Evolutionary conservation across 1,140 invertebrate species (phyloP), one percentile per base, ranked within the genome.

Genomic region (Zaprionus ornatus): DNA sequence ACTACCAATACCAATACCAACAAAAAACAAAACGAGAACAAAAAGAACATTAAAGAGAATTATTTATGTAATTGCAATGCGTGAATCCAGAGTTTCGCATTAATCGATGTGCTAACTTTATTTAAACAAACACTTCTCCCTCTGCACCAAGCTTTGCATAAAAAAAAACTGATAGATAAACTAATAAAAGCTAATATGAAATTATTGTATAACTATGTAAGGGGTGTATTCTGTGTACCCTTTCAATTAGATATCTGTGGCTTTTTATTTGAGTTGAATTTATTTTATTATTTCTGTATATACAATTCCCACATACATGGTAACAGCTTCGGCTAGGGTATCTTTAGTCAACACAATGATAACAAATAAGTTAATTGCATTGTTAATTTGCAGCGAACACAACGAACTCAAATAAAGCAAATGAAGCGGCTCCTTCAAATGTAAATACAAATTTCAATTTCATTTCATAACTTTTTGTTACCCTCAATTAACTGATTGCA

Each of bases 1-100:
- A 52, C 23, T 32, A 32, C 9, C 29, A 35, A 42, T 56, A 23
- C 10, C 29, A 17, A n/a, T n/a, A n/a, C n/a, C n/a, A n/a, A n/a
- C n/a, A 17, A 65, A 52, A 56, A 54, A 57, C 5, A 23, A 10
- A n/a, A 12, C 6, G 10, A 17, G 45, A 10, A 48, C 10, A 45
- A 56, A 52, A 45, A 64, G 7, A 55, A 29, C 67, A 55, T 60
- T 42, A 52, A 56, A 66, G 35, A 48, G 29, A 72, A 82, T 77
- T 82, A 86, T 77, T 68, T 80, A 69, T 86, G 67, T 77, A 72
- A 71, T 66, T 67, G 64, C 48, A 82, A 76, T 77, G 74, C 72
- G 70, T 71, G 17, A 56, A 45, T 61, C 19, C 54, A 67, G 32
- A 52, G 66, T 40, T 45, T 59, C 60, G 55, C 60, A 74, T 63